A percentile compares a stretch with the other conserved stretches of the same genome.
phyloP scores from a whole-genome alignment of 92 coral and sea anemone genomes.

The Epizoanthus rinbou region DNA sequence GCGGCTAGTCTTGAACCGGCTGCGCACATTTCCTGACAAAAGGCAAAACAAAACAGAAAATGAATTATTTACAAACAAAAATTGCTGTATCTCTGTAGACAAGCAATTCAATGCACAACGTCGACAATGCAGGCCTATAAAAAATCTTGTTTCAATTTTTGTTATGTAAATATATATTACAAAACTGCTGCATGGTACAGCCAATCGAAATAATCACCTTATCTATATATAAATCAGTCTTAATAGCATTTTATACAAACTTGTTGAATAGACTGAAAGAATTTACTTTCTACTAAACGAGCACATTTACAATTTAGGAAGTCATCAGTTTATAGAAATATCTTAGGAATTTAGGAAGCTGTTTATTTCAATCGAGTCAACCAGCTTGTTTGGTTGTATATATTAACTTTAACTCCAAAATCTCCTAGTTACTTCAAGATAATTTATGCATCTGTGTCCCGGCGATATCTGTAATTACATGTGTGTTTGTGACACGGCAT shows the following conservation, averaged over 20 bases:
- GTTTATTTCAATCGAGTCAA: constrained; percentile 1
- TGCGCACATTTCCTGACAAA: too few species aligned
- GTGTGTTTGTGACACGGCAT: constrained; percentile 18
- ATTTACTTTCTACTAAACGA: not conserved
- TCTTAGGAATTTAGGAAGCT: not conserved
- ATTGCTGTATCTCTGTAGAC: too few species aligned
- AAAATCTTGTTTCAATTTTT: constrained; percentile 1
- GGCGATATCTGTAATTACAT: not conserved
- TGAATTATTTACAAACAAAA: too few species aligned
- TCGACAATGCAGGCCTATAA: not conserved
- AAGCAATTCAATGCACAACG: not conserved
- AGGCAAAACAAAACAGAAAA: too few species aligned
- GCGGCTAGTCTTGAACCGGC: too few species aligned
- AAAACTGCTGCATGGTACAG: not conserved
- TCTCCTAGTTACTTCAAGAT: constrained; percentile 10
- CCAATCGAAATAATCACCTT: not conserved
- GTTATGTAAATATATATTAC: not conserved
- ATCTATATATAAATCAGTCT: not conserved
- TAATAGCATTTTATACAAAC: not conserved
- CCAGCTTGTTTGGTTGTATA: constrained; percentile 11
- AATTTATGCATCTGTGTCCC: not conserved
- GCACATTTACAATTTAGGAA: not conserved
- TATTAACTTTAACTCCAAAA: constrained; percentile 36
- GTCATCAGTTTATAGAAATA: too few species aligned
- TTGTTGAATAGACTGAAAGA: constrained; percentile 10